These are phyloP conservation scores for Eudemis profundana DNA, from an alignment of 2,888 invertebrate species.

Conservation along the genomic window DNA sequence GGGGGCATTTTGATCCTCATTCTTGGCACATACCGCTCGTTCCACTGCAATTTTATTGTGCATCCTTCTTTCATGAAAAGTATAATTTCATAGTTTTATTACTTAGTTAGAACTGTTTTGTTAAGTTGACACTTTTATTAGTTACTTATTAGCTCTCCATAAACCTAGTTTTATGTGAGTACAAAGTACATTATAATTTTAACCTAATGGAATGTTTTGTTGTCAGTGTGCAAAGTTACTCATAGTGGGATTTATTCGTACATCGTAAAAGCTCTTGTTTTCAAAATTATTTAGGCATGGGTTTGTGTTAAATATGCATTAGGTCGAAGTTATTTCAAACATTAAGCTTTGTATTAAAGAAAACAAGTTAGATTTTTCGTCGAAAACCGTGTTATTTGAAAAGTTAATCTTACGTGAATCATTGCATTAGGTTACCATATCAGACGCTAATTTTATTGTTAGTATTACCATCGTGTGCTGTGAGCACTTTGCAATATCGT, in stretches of 20 bases:
- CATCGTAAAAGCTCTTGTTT: no score
- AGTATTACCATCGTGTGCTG: neutral
- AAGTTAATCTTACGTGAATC: neutral
- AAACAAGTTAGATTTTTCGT: neutral
- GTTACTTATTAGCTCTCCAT: neutral
- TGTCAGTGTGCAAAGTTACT: no score
- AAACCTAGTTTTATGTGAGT: no score
- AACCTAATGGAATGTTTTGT: conserved; percentile 3
- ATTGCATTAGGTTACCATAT: neutral
- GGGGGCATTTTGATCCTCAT: conserved; percentile 20
- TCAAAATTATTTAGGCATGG: no score
- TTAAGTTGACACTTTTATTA: neutral
- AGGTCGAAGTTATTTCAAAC: no score
- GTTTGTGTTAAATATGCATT: no score
- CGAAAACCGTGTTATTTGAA: neutral
- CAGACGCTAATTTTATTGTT: no score
- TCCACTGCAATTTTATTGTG: conserved; percentile 19
- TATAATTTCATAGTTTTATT: neutral
- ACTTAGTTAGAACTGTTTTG: neutral
- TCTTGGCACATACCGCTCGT: conserved; percentile 33
- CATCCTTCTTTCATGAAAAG: neutral
- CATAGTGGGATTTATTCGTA: no score
- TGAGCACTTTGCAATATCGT: neutral
- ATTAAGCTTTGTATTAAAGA: no score
- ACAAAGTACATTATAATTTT: neutral